Conservation (phyloP, 1,140 invertebrate species). For the Drosophila watanabei region DNA sequence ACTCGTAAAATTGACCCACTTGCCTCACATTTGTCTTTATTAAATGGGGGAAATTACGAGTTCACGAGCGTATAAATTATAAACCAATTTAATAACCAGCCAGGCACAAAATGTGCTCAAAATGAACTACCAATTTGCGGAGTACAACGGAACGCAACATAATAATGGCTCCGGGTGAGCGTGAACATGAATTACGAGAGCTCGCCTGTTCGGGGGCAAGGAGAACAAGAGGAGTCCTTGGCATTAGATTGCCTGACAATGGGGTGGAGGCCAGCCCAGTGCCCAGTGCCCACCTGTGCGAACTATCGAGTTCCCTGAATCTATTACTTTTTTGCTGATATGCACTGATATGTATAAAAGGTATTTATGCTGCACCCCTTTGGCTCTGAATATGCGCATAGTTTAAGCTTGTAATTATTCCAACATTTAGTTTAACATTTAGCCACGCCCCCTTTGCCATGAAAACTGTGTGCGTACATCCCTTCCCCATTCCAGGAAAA, state of each 20-base stretch:
- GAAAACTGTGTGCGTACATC: constrained; percentile 21
- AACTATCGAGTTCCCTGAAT: constrained; percentile 21
- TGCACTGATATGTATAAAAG: constrained; percentile 12
- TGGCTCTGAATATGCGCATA: constrained; percentile 72
- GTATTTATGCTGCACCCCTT: constrained; percentile 10
- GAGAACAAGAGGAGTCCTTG: constrained; percentile 25
- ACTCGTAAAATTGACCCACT: constrained; percentile 51
- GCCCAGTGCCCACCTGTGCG: constrained; percentile 31
- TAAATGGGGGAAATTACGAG: constrained; percentile 69
- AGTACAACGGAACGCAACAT: constrained; percentile 58
- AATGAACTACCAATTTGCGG: constrained; percentile 78
- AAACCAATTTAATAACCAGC: constrained; percentile 80
- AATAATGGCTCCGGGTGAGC: constrained; percentile 61
- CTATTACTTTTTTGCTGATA: constrained; percentile 1
- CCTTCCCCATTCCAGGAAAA: not conserved
- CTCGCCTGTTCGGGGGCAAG: not conserved
- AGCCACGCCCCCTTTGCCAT: constrained; percentile 25
- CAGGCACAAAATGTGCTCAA: constrained; percentile 67
- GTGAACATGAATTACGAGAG: constrained; percentile 70
- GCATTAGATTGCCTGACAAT: constrained; percentile 59
- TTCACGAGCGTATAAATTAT: constrained; percentile 72
- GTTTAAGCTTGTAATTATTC: constrained; percentile 80
- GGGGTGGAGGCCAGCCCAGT: not conserved
- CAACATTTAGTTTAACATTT: constrained; percentile 79
- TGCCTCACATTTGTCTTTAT: constrained; percentile 79